Evolutionary conservation across 2,888 invertebrate genomes (phyloP), one percentile per base, ranked within the genome.

Genomic region (Epinotia demarniana): DNA sequence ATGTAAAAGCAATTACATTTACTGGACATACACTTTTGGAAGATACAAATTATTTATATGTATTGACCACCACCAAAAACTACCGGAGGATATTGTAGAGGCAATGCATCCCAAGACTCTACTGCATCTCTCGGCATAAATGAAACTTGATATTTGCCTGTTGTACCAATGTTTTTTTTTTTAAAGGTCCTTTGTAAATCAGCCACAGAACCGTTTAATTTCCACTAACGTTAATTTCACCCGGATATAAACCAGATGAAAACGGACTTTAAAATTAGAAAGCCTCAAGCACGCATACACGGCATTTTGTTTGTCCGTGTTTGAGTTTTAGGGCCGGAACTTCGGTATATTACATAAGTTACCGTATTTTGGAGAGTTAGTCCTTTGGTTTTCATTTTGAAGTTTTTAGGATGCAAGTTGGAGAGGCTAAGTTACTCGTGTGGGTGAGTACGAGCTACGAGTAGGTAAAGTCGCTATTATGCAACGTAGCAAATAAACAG

Each of bases 331-430:
- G 75, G 79, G 75, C 27, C 77, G 74, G 74, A 9, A 46, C 70
- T n/a, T 12, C 71, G 23, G 71, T 57, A 67, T 75, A 75, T 75
- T 75, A 75, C 75, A 72, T 46, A 75, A 75, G 61, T 75, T 75
- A 53, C 53, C 57, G 64, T 66, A 55, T 75, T 75, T 75, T 73
- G 77, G 80, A 81, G 76, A 46, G 72, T 49, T 61, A 69, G 73
- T 76, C 76, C 75, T 81, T 81, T 77, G 77, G 78, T 78, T 53
- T 53, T 74, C 68, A 77, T 69, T 74, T 75, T 53, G 76, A 78
- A 76, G 78, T 81, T 75, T 73, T 72, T 74, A 63, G 63, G 64
- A 61, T 60, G 69, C 58, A 46, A 43, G 68, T 16, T 69, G 69
- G 58, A 60, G 69, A 27, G 68, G 68, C 43, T 46, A 69, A 27